Conservation (phyloP, 1,140 invertebrate species). For the Scaptomyza montana region DNA sequence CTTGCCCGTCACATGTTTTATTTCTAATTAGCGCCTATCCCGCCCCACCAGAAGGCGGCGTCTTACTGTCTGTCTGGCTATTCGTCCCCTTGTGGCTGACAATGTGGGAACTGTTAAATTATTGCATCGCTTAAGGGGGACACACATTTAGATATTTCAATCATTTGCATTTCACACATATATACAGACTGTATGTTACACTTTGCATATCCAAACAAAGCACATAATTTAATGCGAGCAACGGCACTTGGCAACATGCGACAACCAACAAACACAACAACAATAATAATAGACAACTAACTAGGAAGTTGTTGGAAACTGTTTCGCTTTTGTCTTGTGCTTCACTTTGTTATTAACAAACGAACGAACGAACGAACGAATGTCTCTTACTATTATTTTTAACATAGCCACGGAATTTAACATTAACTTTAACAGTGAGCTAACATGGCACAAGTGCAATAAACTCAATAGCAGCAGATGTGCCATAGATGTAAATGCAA, state of each 20-base stretch:
- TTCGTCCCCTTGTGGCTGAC: slow-evolving; percentile 3
- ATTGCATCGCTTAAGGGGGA: slow-evolving; percentile 64
- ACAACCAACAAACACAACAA: slow-evolving; percentile 24
- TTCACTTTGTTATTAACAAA: slow-evolving; percentile 38
- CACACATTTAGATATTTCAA: slow-evolving; percentile 55
- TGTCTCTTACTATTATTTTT: slow-evolving; percentile 40
- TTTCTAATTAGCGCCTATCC: slow-evolving; percentile 58
- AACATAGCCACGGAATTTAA: slow-evolving; percentile 31
- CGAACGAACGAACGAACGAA: slow-evolving; percentile 1
- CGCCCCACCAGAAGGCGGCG: slow-evolving; percentile 12
- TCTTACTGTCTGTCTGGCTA: slow-evolving; percentile 15
- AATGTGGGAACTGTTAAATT: slow-evolving; percentile 73
- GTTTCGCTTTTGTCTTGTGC: slow-evolving; percentile 43
- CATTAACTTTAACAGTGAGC: slow-evolving; percentile 43
- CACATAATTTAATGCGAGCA: slow-evolving; percentile 67
- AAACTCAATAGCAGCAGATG: slow-evolving; percentile 37
- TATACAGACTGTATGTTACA: slow-evolving; percentile 34
- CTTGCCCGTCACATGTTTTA: slow-evolving; percentile 28
- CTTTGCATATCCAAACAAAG: slow-evolving; percentile 57
- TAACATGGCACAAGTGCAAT: slow-evolving; percentile 62
- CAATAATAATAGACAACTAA: slow-evolving; percentile 34
- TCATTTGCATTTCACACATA: slow-evolving; percentile 61
- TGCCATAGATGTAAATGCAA: slow-evolving; percentile 1
- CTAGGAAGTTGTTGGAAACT: slow-evolving; percentile 58
- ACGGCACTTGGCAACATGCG: slow-evolving; percentile 68